Conservation (phyloP, 2,113 vertebrate genomes). For the Stegastes partitus region DNA sequence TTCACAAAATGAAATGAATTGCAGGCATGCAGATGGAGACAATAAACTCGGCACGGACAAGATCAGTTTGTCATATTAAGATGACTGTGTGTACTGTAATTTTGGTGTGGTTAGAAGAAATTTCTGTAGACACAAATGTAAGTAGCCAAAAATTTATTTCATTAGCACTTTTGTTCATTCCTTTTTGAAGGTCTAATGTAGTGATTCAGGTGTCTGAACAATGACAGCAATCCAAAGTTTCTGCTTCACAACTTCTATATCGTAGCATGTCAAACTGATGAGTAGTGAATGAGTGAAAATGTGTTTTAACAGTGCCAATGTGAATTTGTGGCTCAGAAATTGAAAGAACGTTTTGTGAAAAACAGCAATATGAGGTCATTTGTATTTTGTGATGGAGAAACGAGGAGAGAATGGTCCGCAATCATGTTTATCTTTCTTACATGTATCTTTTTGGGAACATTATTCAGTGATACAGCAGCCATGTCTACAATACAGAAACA, state of each 20-base stretch:
- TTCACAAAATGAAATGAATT: background rate
- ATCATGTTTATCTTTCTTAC: background rate
- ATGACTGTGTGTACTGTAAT: conserved; percentile 37
- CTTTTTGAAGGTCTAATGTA: conserved; percentile 22
- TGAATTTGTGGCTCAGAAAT: background rate
- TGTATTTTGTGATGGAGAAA: background rate
- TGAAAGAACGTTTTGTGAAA: conserved; percentile 8
- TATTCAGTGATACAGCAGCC: background rate
- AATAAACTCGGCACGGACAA: background rate
- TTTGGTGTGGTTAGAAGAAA: conserved; percentile 17
- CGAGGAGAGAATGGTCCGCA: background rate
- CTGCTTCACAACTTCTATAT: conserved; percentile 2
- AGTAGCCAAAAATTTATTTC: conserved; percentile 26
- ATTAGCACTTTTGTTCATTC: conserved; percentile 39
- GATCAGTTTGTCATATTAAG: background rate
- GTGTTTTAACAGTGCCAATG: conserved; percentile 35
- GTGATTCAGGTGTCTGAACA: conserved; percentile 11
- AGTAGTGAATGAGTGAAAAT: background rate
- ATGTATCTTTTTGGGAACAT: conserved; percentile 1
- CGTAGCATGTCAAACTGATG: background rate
- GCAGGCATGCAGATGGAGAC: background rate
- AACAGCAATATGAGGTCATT: background rate
- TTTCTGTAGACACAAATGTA: background rate
- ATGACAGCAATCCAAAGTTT: conserved; percentile 8
- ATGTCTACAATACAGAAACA: background rate